phyloP scores from a whole-genome alignment of 2,797 vertebrate genomes.

The Linurgus olivaceus region DNA sequence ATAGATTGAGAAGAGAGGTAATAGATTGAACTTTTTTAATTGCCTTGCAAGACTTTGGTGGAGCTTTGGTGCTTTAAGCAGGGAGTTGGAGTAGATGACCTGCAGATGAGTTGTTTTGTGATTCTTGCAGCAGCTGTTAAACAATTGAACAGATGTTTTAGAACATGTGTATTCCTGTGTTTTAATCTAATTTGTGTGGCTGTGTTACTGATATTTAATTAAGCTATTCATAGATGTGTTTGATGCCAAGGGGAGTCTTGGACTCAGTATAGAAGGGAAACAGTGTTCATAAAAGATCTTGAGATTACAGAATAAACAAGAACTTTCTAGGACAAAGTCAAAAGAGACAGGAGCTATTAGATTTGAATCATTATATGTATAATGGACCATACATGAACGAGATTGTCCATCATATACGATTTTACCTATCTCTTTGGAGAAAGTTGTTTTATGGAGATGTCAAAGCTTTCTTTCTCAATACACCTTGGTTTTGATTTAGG shows the following conservation, averaged over 20 bases:
- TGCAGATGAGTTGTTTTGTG: neutral
- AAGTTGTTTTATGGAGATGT: neutral
- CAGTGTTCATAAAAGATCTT: neutral
- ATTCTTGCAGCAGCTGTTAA: neutral
- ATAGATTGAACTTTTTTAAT: neutral
- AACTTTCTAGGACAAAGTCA: neutral
- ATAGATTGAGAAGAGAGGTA: neutral
- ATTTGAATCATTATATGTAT: neutral
- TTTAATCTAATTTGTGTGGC: neutral
- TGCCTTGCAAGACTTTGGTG: neutral
- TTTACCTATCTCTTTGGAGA: neutral
- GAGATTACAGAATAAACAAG: neutral
- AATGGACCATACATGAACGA: neutral
- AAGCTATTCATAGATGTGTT: neutral
- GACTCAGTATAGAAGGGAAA: neutral
- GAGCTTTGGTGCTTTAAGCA: neutral
- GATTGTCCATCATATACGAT: neutral
- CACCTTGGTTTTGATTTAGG: neutral
- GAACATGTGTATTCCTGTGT: neutral
- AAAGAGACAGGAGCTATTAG: neutral
- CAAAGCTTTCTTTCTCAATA: neutral
- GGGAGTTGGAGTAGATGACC: neutral
- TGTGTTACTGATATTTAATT: neutral
- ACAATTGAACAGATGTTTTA: neutral
- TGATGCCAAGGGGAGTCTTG: neutral